Percentiles rank a stretch among this genome's conserved stretches.
Conservation (phyloP, 2,888 invertebrate species). For the Drosophila nr. perissopoda region DNA sequence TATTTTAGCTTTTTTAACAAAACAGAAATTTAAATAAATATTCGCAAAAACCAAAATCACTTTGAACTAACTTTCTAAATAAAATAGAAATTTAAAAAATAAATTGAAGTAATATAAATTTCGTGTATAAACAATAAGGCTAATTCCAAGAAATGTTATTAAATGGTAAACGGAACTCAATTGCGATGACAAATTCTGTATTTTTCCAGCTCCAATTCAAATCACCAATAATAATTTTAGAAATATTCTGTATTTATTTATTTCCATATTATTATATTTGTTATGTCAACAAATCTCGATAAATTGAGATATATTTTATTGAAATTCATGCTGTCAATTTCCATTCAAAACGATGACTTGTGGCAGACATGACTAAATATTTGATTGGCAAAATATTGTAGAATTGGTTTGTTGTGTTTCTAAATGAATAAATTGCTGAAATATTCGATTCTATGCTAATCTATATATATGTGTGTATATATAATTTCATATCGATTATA, state of each 20-base stretch:
- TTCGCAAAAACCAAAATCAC: fast-evolving
- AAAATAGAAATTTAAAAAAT: neutral
- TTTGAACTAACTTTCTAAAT: no score
- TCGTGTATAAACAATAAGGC: neutral
- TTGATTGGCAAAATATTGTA: neutral
- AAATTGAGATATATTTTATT: neutral
- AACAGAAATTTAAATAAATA: no score
- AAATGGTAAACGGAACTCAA: neutral
- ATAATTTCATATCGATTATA: neutral
- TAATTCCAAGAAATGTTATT: neutral
- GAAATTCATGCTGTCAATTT: neutral
- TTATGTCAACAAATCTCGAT: neutral
- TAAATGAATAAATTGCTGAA: neutral
- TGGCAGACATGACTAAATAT: neutral
- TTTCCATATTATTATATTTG: neutral
- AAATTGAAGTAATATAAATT: no score
- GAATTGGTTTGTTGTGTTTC: neutral
- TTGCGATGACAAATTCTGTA: neutral
- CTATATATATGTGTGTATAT: neutral
- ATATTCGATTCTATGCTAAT: neutral
- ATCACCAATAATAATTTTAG: neutral
- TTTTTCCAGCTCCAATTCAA: neutral
- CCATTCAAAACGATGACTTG: neutral
- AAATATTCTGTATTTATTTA: neutral
- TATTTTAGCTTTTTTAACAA: no score